Conservation (phyloP, 2,888 invertebrate genomes). For the Nomada ferruginata region DNA sequence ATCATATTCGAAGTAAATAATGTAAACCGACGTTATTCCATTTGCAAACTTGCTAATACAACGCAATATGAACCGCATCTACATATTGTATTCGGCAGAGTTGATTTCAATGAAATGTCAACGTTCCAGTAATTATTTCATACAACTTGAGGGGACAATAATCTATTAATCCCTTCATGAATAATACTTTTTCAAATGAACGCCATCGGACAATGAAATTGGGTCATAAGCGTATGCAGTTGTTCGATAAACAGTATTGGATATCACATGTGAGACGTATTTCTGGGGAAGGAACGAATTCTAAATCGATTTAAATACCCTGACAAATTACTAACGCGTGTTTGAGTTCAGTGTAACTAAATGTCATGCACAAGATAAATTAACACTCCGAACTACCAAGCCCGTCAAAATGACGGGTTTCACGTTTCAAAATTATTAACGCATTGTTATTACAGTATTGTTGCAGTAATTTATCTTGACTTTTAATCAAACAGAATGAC, state of each 20-base stretch:
- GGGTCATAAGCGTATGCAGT: background rate
- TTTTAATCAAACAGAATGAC: no score
- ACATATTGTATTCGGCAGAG: background rate
- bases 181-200: conserved; percentile 21
- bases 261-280: conserved; percentile 16
- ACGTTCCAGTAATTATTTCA: conserved; percentile 8
- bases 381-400: no score
- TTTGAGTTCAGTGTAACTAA: no score
- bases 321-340: no score
- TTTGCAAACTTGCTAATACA: conserved; percentile 13
- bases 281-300: conserved; percentile 2
- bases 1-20: conserved; percentile 26
- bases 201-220: background rate
- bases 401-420: no score
- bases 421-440: no score
- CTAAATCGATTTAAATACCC: background rate
- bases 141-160: background rate
- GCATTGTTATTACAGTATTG: no score
- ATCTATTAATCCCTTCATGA: conserved; percentile 11
- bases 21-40: conserved; percentile 25
- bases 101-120: background rate
- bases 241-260: conserved; percentile 5
- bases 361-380: no score
- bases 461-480: no score
- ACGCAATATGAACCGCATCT: background rate